Percentiles rank a stretch among this genome's conserved stretches.
phyloP scores from a whole-genome alignment of 2,888 invertebrate species.

The Blastobasis lacticolella region DNA sequence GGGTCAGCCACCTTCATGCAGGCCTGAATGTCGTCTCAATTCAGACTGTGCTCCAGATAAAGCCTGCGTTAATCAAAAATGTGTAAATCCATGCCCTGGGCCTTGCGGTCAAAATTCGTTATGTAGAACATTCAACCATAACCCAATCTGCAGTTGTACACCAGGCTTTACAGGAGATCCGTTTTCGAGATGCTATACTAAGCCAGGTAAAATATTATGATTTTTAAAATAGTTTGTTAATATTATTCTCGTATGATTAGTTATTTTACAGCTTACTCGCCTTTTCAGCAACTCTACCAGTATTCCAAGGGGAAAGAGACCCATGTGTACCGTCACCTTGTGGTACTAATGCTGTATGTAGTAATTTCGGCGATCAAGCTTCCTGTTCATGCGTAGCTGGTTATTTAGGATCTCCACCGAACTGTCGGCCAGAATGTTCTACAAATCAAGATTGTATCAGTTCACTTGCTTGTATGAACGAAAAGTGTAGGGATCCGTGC shows the following conservation, averaged over 20 bases:
- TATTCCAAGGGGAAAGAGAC: slow-evolving; percentile 56
- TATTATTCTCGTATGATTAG: background rate
- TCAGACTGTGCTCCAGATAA: slow-evolving; percentile 77
- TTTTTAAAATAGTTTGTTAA: background rate
- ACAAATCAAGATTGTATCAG: slow-evolving; percentile 80
- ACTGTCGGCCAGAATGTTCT: slow-evolving; percentile 79
- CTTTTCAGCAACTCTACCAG: slow-evolving; percentile 29
- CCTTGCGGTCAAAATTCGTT: slow-evolving; percentile 81
- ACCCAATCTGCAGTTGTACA: slow-evolving; percentile 80
- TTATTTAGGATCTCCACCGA: slow-evolving; percentile 78
- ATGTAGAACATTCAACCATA: slow-evolving; percentile 82
- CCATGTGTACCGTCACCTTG: slow-evolving; percentile 81
- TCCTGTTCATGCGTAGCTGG: slow-evolving; percentile 75
- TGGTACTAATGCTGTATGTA: slow-evolving; percentile 77
- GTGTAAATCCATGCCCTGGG: slow-evolving; percentile 81
- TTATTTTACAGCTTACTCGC: background rate
- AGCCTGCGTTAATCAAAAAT: slow-evolving; percentile 81
- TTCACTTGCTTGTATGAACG: slow-evolving; percentile 77
- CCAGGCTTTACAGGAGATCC: slow-evolving; percentile 77
- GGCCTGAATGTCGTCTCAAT: slow-evolving; percentile 79
- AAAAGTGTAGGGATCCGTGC: slow-evolving; percentile 80
- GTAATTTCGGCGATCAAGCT: slow-evolving; percentile 68
- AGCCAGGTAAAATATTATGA: slow-evolving; percentile 48
- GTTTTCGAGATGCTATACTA: slow-evolving; percentile 77
- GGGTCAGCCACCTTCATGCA: slow-evolving; percentile 80